A percentile compares a stretch with the other conserved stretches of the same genome.
Evolutionary conservation across 2,113 vertebrate genomes (phyloP).

Genomic region (Carassius gibelio): DNA sequence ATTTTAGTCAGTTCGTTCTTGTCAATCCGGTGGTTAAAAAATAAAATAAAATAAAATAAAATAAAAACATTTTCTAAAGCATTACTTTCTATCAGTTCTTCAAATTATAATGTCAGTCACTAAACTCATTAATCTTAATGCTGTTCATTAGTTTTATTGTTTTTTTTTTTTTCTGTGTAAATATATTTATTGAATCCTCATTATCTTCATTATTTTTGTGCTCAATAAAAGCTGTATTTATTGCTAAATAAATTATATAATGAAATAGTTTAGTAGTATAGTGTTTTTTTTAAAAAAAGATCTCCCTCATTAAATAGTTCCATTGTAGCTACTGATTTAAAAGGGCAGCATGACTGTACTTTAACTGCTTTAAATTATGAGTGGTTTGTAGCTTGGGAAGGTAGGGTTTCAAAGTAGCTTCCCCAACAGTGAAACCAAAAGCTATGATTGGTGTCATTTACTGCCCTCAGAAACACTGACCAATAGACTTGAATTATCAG

Average conservation of each 20-base stretch:
- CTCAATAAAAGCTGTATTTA: neutral
- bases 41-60: no score
- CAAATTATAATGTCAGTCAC: neutral
- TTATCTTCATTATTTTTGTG: neutral
- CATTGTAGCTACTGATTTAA: conserved; percentile 6
- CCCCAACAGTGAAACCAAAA: conserved; percentile 40
- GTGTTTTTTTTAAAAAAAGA: neutral
- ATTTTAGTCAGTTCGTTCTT: neutral
- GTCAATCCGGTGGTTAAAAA: neutral
- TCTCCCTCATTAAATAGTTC: neutral
- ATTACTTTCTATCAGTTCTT: neutral
- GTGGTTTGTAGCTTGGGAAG: conserved; percentile 20
- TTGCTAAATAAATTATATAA: neutral
- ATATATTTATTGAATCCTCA: neutral
- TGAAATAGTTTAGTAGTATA: neutral
- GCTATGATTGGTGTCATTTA: conserved; percentile 48
- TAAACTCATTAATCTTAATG: neutral
- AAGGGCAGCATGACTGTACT: conserved; percentile 15
- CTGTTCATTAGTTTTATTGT: neutral
- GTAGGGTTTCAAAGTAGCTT: conserved; percentile 14
- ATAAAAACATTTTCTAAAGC: neutral
- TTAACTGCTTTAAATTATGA: conserved; percentile 25
- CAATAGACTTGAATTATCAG: conserved; percentile 43
- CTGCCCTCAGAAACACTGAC: conserved; percentile 41
- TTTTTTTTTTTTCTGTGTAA: neutral